Evolutionary conservation across 2,113 vertebrate genomes (phyloP).

Genomic region (Stigmatopora argus): DNA sequence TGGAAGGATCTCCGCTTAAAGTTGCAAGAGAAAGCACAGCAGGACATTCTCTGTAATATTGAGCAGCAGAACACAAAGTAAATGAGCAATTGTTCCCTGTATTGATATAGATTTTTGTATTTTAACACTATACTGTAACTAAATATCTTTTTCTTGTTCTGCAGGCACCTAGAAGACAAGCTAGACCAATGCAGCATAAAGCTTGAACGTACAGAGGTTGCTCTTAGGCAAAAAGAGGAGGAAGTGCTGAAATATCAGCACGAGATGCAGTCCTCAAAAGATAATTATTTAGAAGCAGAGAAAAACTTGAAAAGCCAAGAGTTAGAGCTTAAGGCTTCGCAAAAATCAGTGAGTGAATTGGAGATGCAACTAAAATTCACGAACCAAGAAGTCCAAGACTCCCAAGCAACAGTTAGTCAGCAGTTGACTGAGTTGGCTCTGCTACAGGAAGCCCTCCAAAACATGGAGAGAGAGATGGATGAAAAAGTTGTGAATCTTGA

Average conservation of each 20-base stretch:
- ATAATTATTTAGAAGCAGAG: conserved; percentile 40
- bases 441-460: conserved; percentile 71
- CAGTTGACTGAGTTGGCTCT: conserved; percentile 69
- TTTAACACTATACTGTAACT: neutral
- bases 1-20: conserved; percentile 60
- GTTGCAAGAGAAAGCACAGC: conserved; percentile 69
- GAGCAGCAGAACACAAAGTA: conserved; percentile 74
- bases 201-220: conserved; percentile 57
- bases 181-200: conserved; percentile 67
- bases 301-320: conserved; percentile 44
- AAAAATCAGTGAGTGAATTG: conserved; percentile 40
- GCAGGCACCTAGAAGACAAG: conserved; percentile 70
- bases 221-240: conserved; percentile 70
- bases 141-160: conserved; percentile 15
- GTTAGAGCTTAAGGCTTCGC: conserved; percentile 41
- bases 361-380: conserved; percentile 69
- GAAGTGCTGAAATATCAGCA: conserved; percentile 35
- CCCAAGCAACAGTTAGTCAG: conserved; percentile 59
- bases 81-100: neutral
- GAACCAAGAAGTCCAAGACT: conserved; percentile 64
- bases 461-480: conserved; percentile 71
- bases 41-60: conserved; percentile 64
- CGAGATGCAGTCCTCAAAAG: conserved; percentile 47
- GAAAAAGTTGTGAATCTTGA: conserved; percentile 74
- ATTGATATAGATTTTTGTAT: neutral